These are phyloP conservation scores for Yponomeuta cagnagella DNA, from an alignment of 2,888 invertebrate species.

Conservation along the genomic window DNA sequence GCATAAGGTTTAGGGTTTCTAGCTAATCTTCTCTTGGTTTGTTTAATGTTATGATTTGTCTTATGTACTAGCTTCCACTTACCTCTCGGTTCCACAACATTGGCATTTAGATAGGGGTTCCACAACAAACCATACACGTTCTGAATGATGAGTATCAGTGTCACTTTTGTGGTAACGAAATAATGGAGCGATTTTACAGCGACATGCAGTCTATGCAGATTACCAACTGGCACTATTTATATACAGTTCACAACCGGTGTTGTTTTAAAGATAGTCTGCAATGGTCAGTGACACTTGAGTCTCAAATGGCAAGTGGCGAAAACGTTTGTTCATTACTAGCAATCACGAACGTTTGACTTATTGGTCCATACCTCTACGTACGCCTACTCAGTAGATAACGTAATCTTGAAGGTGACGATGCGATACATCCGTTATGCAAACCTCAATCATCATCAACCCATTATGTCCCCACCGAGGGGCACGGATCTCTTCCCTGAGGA, in stretches of 20 bases:
- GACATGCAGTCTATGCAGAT: conserved; percentile 23
- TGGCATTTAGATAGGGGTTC: not conserved
- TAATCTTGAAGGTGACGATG: not conserved
- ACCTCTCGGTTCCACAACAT: not conserved
- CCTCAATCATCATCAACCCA: too few relatives aligned
- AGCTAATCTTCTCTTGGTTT: not conserved
- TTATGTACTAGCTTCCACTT: not conserved
- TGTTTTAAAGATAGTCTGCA: conserved; percentile 44
- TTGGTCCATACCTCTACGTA: not conserved
- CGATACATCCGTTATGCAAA: not conserved
- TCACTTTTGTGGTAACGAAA: not conserved
- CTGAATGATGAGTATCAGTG: not conserved
- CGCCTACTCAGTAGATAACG: not conserved
- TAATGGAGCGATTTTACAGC: not conserved
- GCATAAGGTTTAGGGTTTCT: too few relatives aligned
- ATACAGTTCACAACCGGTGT: conserved; percentile 30
- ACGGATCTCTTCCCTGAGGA: too few relatives aligned
- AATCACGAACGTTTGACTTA: conserved; percentile 3
- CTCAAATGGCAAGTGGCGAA: conserved; percentile 58
- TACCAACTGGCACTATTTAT: conserved; percentile 49
- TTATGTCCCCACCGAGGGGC: too few relatives aligned
- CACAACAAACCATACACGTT: not conserved
- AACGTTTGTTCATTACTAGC: conserved; percentile 1
- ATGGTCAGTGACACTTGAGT: conserved; percentile 37
- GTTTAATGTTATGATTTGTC: not conserved